Conservation (phyloP, 2,888 invertebrate genomes). For the Lasioglossum zephyrum region DNA sequence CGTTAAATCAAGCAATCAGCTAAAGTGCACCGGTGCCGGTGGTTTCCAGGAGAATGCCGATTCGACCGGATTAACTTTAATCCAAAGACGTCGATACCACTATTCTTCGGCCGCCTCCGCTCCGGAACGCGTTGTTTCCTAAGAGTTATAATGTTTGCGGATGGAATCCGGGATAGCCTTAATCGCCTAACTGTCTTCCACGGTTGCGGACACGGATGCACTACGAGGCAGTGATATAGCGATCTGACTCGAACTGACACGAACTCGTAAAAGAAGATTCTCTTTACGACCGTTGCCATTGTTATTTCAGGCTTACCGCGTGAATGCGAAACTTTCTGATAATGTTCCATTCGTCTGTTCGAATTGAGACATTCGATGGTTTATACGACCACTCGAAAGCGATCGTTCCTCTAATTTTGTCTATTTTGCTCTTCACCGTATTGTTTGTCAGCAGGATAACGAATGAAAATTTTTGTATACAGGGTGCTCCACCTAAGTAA, state of each 20-base stretch:
- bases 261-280: background rate
- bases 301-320: background rate
- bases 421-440: background rate
- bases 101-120: constrained; percentile 45
- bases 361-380: background rate
- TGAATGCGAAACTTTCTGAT: background rate
- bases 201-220: background rate
- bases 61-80: constrained; percentile 63
- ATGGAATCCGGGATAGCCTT: constrained; percentile 23
- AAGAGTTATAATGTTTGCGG: constrained; percentile 39
- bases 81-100: constrained; percentile 59
- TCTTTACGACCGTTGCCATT: background rate
- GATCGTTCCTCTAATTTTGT: background rate
- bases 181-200: constrained; percentile 2
- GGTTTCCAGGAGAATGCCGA: constrained; percentile 60
- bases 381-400: background rate
- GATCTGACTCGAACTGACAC: background rate
- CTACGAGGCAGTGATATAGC: background rate
- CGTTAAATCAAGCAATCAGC: constrained; percentile 72
- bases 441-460: background rate
- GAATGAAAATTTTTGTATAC: too few relatives aligned
- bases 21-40: constrained; percentile 66
- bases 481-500: too few relatives aligned
- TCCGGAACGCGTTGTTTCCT: constrained; percentile 12
- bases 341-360: constrained; percentile 1